Conservation (phyloP, 53 echinoderm and acorn worm species). For the Glandiceps talaboti region DNA sequence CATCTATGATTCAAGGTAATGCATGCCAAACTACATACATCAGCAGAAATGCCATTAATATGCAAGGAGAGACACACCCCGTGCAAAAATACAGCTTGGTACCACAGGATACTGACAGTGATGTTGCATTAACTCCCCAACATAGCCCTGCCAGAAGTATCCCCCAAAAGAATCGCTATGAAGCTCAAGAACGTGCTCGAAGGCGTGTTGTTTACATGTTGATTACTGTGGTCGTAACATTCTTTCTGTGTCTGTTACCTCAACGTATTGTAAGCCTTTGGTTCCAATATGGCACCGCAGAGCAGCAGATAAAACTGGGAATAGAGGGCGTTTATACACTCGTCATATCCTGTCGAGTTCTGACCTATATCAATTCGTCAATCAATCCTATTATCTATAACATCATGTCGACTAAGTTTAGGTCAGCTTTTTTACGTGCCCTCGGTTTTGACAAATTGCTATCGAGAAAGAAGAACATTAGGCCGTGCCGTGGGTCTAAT, state of each 20-base stretch:
- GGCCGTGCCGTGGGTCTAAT: background rate
- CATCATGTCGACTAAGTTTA: background rate
- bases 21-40: background rate
- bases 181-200: background rate
- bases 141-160: background rate
- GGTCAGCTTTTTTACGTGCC: background rate
- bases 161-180: background rate
- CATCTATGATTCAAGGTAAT: background rate
- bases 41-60: background rate
- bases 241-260: background rate
- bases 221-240: background rate
- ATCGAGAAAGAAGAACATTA: background rate
- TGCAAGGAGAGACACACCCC: background rate
- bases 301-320: background rate
- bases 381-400: background rate
- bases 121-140: background rate
- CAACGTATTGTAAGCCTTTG: background rate
- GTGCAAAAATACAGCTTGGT: background rate
- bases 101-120: background rate
- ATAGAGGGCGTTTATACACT: background rate
- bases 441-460: background rate
- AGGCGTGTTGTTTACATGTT: background rate
- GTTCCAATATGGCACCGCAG: background rate
- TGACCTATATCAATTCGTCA: background rate
- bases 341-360: background rate